Evolutionary conservation across 2,113 vertebrate species (phyloP).

Genomic region (Rostratula benghalensis): DNA sequence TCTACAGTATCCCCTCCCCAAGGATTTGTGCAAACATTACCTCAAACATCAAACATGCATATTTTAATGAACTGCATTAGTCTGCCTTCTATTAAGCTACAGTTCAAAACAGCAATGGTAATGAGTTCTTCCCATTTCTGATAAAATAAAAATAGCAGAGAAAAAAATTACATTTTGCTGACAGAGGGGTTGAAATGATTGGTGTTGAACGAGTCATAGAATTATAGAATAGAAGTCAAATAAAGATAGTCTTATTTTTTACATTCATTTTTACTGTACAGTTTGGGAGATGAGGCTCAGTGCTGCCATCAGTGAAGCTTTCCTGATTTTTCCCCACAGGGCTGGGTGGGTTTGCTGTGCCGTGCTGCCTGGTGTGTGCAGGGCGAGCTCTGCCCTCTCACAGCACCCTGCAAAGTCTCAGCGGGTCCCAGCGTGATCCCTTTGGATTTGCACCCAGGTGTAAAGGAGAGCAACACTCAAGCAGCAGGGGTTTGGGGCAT

Average conservation of each 20-base stretch:
- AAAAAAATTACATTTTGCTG: conserved; percentile 7
- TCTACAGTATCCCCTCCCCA: background rate
- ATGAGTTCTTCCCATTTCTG: conserved; percentile 18
- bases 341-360: background rate
- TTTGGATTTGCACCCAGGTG: background rate
- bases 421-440: background rate
- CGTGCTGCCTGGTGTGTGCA: background rate
- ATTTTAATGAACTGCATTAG: conserved; percentile 52
- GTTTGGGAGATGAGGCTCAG: background rate
- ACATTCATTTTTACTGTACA: background rate
- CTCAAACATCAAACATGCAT: conserved; percentile 63
- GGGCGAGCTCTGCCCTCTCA: background rate
- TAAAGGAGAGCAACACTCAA: background rate
- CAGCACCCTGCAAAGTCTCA: background rate
- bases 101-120: conserved; percentile 41
- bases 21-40: conserved; percentile 45
- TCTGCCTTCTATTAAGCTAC: background rate
- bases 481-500: fast-evolving
- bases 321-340: background rate
- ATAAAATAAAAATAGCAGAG: conserved; percentile 24
- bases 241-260: background rate
- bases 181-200: background rate
- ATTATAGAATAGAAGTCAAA: background rate
- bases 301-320: background rate
- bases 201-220: background rate